Conservation (phyloP, 2,113 vertebrate species). For the Corvus cornix region DNA sequence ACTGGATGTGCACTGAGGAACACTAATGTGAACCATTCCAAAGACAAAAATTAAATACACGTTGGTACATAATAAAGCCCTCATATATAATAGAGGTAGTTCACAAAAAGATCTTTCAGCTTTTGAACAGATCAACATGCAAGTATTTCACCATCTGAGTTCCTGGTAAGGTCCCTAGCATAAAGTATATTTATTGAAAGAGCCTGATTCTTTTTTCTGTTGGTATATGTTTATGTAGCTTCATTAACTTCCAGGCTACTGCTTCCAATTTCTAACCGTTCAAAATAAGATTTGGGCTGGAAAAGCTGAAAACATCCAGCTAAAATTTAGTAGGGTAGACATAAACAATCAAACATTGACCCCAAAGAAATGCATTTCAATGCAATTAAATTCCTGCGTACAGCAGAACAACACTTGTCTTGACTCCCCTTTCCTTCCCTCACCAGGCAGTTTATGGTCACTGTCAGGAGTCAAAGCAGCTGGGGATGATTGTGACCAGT, state of each 20-base stretch:
- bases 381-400: neutral
- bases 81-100: neutral
- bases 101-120: slow-evolving; percentile 16
- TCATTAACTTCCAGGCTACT: neutral
- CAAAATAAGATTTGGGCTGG: neutral
- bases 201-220: neutral
- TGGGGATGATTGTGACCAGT: neutral
- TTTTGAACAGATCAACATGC: neutral
- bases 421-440: neutral
- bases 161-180: neutral
- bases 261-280: neutral
- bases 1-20: slow-evolving; percentile 28
- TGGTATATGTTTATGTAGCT: neutral
- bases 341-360: neutral
- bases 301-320: neutral
- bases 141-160: neutral
- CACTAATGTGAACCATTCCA: slow-evolving; percentile 44
- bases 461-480: neutral
- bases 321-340: neutral
- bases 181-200: neutral
- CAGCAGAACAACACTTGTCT: neutral
- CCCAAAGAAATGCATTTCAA: neutral
- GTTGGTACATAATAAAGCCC: neutral
- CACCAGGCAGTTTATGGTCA: fast-evolving
- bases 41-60: slow-evolving; percentile 22